Base-by-base conservation (phyloP, 2,113 vertebrate species). In the Sula dactylatra region DNA sequence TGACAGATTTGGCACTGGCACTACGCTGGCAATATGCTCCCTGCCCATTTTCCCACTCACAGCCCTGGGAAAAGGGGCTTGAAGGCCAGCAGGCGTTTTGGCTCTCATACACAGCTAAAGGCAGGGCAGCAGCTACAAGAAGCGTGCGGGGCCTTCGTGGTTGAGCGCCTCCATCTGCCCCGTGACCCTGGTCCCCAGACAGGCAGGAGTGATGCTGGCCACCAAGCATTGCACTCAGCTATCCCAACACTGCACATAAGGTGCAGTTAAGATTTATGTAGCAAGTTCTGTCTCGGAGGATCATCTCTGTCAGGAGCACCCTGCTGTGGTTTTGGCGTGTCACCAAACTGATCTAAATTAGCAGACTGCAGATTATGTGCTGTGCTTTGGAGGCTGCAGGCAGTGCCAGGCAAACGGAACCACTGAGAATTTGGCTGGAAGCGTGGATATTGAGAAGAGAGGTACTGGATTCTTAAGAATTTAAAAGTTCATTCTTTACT, bases 211-310 rank as follows among this genome's bases (percentile, higher is more conserved):
- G 1, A 36, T 1, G 1, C 44, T 5, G 9, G 19, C 19, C 16
- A 5, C 65, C 3, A 6, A 17, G 45, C 45, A 4, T 3, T 14
- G 40, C 4, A 1, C 34, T 36, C 9, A 3, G 26, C 29, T 21
- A 3, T 11, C 64, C 42, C 31, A 11, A 0, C 0, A 1, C 4
- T 1, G 5, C 29, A 8, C 10, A 0, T 5, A 5, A 25, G 29
- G 27, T 17, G 52, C 29, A 29, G 26, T 71, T 32, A 10, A 0
- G 1, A 13, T 40, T 64, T 2, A 13, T 1, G 3, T 4, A 34
- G 21, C n/a, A 26, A 17, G 34, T 26, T 64, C 19, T 69, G 2
- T 8, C 40, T 56, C 34, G 5, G 6, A 25, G 26, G 55, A 45
- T 6, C 22, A 7, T 5, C 16, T 71, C 67, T 32, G 19, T 15